Conservation (phyloP, 2,888 invertebrate genomes). For the Drosophila meridiana region DNA sequence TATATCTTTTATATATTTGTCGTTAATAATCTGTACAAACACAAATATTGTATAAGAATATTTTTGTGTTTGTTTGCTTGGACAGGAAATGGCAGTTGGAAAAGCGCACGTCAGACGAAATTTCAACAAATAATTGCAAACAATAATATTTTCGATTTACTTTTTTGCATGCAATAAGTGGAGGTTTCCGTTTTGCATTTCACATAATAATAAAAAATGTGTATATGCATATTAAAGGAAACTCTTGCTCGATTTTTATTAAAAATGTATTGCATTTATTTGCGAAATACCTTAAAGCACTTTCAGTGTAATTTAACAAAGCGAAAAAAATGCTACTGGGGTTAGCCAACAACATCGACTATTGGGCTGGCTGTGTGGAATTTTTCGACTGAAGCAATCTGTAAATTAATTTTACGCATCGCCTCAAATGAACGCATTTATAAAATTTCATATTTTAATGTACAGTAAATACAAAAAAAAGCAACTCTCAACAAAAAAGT, state of each 20-base stretch:
- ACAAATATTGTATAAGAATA: conserved; percentile 12
- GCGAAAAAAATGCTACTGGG: background rate
- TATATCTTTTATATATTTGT: background rate
- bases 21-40: conserved; percentile 2
- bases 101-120: conserved; percentile 34
- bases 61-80: conserved; percentile 27
- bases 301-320: conserved; percentile 9
- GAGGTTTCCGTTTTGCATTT: conserved; percentile 44
- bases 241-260: conserved; percentile 1
- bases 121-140: conserved; percentile 22
- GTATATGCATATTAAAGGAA: background rate
- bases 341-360: conserved; percentile 3
- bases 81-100: conserved; percentile 44
- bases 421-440: conserved; percentile 30
- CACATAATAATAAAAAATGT: conserved; percentile 9
- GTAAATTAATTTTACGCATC: conserved; percentile 54
- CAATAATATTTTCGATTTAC: conserved; percentile 16
- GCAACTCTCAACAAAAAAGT: background rate
- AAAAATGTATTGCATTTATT: conserved; percentile 1
- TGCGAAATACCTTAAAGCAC: background rate
- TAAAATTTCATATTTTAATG: conserved; percentile 3
- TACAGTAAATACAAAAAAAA: background rate
- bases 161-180: conserved; percentile 19
- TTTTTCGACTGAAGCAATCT: conserved; percentile 10
- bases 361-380: background rate